Evolutionary conservation across 2,113 vertebrate species (phyloP), one percentile per base, ranked within the genome.

Genomic region (Melospiza melodia): DNA sequence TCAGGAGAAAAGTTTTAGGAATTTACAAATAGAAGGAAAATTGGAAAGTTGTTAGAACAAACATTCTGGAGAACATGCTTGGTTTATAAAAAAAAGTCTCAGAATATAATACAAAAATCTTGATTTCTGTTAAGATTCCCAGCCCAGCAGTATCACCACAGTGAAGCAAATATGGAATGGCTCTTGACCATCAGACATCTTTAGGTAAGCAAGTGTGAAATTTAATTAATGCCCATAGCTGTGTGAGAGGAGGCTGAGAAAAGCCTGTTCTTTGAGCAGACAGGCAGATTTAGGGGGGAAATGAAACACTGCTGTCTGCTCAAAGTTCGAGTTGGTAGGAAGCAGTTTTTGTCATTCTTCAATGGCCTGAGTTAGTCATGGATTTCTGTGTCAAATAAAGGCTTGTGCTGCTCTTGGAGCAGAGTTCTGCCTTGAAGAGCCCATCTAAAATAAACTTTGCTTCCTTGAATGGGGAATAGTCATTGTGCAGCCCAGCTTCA

Each of bases 281-380:
- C 43, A 59, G 74, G 71, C 79, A 84, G 33, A 93, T 84, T 86
- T 80, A 95, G 61, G 57, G 79, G 72, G 49, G 24, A 90, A 94
- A 68, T 88, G 2, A 93, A 75, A 75, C 68, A 68, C 48, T 81
- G 72, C 73, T 90, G 55, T 78, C 63, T 81, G 9, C 85, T 94
- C 73, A 80, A 22, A 93, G 74, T 85, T 61, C 9, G 31, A 84
- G 73, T 89, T 79, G 80, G 77, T 93, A 93, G 86, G 88, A 95
- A 96, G 79, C 87, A 67, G 71, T 66, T 94, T 90, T 94, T 93
- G 78, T 96, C 75, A 65, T 35, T 90, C 49, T 55, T 95, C 87
- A 92, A 63, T 94, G 72, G 48, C 54, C 67, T 87, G 84, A 87
- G 87, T 95, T 97, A 95, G 94, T 93, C 74, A 91, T 95, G 85